Conservation (phyloP, 2,113 vertebrate species). For the Equus przewalskii region DNA sequence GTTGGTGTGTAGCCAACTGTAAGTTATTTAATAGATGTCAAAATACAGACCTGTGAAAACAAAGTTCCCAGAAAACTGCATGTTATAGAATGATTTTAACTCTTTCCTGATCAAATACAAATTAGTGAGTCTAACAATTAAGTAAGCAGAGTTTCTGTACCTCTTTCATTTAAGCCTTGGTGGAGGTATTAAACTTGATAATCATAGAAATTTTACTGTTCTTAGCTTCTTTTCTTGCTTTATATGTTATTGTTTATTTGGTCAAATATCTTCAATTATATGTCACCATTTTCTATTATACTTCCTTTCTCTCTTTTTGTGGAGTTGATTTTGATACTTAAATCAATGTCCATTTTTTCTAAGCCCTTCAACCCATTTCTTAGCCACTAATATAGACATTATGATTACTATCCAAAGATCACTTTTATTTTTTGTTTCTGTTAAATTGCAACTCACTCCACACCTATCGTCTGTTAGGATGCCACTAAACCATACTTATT, state of each 20-base stretch:
- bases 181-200: background rate
- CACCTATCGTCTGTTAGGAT: background rate
- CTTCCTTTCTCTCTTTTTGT: conserved; percentile 14
- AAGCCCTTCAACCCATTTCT: background rate
- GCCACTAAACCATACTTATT: background rate
- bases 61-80: background rate
- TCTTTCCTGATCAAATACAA: background rate
- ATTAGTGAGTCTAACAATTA: background rate
- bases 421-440: conserved; percentile 26
- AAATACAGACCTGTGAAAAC: conserved; percentile 14
- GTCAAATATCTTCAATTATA: background rate
- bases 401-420: background rate
- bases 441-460: background rate
- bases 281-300: background rate
- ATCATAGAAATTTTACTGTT: background rate
- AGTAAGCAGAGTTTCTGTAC: background rate
- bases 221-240: background rate
- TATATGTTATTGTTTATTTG: conserved; percentile 40
- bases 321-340: conserved; percentile 37
- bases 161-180: background rate
- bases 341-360: background rate
- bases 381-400: background rate
- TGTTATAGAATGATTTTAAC: background rate
- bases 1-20: background rate
- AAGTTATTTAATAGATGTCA: conserved; percentile 14